Percentiles rank a stretch among this genome's conserved stretches.
Evolutionary conservation across 2,888 invertebrate genomes (phyloP).

Genomic region (Acleris emargana): DNA sequence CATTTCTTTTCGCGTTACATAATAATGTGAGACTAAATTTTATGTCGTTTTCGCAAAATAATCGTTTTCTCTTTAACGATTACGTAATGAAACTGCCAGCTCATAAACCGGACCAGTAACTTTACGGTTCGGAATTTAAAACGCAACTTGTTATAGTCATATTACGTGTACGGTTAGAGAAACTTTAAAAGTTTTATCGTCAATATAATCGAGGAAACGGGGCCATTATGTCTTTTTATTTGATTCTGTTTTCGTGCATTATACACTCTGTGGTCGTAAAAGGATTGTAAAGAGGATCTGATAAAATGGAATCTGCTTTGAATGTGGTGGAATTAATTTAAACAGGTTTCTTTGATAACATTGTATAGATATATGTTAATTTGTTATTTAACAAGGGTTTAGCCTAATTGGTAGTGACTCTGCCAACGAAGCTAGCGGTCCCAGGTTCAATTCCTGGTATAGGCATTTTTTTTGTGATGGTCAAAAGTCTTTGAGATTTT

Average conservation of each 20-base stretch:
- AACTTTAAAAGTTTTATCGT: slow-evolving; percentile 32
- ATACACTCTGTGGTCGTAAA: slow-evolving; percentile 18
- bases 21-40: not conserved
- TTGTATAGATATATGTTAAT: no score
- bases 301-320: slow-evolving; percentile 6
- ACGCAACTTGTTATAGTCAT: slow-evolving; percentile 22
- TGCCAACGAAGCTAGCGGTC: no score
- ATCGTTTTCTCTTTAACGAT: slow-evolving; percentile 1
- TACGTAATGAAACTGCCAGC: slow-evolving; percentile 2
- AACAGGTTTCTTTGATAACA: not conserved
- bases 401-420: no score
- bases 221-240: slow-evolving; percentile 28
- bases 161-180: slow-evolving; percentile 7
- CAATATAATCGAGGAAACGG: slow-evolving; percentile 25
- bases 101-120: slow-evolving; percentile 8
- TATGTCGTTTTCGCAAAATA: not conserved
- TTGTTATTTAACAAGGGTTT: no score
- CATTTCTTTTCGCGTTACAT: not conserved
- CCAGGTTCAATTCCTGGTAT: no score
- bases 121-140: slow-evolving; percentile 16
- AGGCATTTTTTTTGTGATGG: no score
- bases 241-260: slow-evolving; percentile 24
- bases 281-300: slow-evolving; percentile 10
- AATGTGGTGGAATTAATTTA: slow-evolving; percentile 5
- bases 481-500: no score